Evolutionary conservation across 2,888 invertebrate species (phyloP), one percentile per base, ranked within the genome.

Genomic region (Pycnomerus fuliginosus): DNA sequence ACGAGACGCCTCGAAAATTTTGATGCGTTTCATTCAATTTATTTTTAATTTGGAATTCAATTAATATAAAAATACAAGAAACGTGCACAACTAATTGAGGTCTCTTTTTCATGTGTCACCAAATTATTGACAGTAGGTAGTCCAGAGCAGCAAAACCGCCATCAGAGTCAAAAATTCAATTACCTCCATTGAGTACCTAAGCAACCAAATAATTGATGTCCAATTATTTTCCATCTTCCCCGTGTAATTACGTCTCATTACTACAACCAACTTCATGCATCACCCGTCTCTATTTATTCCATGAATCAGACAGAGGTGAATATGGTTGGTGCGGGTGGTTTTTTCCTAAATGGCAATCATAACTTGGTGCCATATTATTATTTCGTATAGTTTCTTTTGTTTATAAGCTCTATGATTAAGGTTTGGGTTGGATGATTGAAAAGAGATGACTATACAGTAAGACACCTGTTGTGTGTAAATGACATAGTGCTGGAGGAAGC

Each of bases 391-490:
- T 12, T 25, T 12, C 14, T 36, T 34, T 16, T 35, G 38, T 28
- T 41, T 36, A n/a, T n/a, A n/a, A n/a, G n/a, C n/a, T n/a, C n/a
- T 39, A 46, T 40, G 40, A 39, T 32, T 42, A 39, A 24, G 34
- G 29, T 20, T 34, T 25, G n/a, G n/a, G n/a, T n/a, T n/a, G n/a
- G n/a, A n/a, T n/a, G n/a, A n/a, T n/a, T n/a, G n/a, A n/a, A n/a
- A n/a, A n/a, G n/a, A n/a, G n/a, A n/a, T n/a, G n/a, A n/a, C n/a
- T n/a, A n/a, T n/a, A n/a, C n/a, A 53, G 52, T 39, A 43, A 60
- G 60, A 62, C 68, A 69, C 68, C 69, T 69, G 69, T 67, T 68
- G 61, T 55, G 60, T 56, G 50, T 56, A 70, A 70, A 70, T 70
- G 69, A 70, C 69, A 70, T 57, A 61, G 58, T 58, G 58, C 60